A percentile compares a stretch with the other conserved stretches of the same genome.
Evolutionary conservation across 92 coral and sea anemone species (phyloP).

Genomic region (Plumapathes pennacea): DNA sequence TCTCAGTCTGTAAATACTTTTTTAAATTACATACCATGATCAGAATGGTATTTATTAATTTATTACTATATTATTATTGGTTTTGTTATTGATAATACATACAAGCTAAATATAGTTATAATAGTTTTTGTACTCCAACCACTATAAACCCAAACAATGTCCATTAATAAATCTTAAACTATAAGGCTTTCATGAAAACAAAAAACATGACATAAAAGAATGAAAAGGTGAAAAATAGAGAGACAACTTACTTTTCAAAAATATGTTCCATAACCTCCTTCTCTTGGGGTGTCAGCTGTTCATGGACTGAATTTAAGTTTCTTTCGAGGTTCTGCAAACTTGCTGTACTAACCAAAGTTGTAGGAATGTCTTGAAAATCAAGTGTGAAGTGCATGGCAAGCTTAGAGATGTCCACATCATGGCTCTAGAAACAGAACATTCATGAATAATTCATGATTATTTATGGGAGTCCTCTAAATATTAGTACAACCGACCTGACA

Average conservation of each 20-base stretch:
- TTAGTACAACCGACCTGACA: constrained; percentile 66
- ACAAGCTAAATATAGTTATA: too few relatives aligned
- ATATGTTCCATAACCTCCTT: constrained; percentile 56
- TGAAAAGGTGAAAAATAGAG: too few relatives aligned
- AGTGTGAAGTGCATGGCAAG: constrained; percentile 90
- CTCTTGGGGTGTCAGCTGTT: constrained; percentile 62
- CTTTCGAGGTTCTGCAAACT: constrained; percentile 74
- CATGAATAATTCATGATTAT: background rate
- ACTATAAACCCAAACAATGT: too few relatives aligned
- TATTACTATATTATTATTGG: too few relatives aligned
- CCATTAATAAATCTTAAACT: background rate
- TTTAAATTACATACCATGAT: too few relatives aligned
- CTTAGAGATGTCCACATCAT: constrained; percentile 90
- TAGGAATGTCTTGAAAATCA: constrained; percentile 69
- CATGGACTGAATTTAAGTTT: constrained; percentile 71
- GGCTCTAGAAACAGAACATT: constrained; percentile 39
- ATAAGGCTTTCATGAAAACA: background rate
- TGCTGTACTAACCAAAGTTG: constrained; percentile 94
- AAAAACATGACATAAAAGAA: too few relatives aligned
- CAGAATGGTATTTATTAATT: too few relatives aligned
- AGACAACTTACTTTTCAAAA: constrained; percentile 66
- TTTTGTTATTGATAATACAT: too few relatives aligned
- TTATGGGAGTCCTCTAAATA: background rate
- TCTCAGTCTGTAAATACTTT: too few relatives aligned
- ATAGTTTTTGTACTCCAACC: too few relatives aligned